A percentile compares a stretch with the other conserved stretches of the same genome.
These are phyloP conservation scores for Cataglyphis altisquamis DNA, from an alignment of 2,888 invertebrate genomes.

Conservation along the genomic window DNA sequence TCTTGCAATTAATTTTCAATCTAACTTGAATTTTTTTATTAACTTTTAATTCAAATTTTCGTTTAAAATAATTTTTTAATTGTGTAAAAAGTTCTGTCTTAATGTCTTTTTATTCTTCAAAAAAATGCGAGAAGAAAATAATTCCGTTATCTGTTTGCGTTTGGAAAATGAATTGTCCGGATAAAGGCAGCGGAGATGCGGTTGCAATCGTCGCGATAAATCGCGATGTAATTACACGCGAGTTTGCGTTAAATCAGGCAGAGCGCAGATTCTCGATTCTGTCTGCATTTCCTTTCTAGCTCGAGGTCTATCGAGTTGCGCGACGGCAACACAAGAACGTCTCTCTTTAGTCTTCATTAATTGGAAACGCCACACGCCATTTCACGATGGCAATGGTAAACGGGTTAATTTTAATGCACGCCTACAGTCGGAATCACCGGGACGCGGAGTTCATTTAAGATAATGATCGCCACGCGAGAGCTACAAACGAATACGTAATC, in stretches of 20 bases:
- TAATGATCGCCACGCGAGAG: conserved; percentile 31
- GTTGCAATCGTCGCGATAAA: conserved; percentile 64
- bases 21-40: background rate
- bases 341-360: conserved; percentile 59
- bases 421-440: conserved; percentile 23
- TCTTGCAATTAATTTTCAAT: background rate
- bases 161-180: background rate
- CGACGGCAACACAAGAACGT: conserved; percentile 15
- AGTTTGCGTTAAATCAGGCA: conserved; percentile 63
- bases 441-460: conserved; percentile 41
- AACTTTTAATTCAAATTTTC: background rate
- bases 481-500: conserved; percentile 36
- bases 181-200: conserved; percentile 9
- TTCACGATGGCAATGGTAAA: conserved; percentile 61
- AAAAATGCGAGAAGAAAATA: background rate
- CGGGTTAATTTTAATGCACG: conserved; percentile 59
- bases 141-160: background rate
- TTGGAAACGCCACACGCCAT: conserved; percentile 64
- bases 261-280: conserved; percentile 37
- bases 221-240: conserved; percentile 70
- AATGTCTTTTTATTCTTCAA: background rate
- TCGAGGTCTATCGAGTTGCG: conserved; percentile 27
- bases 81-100: background rate
- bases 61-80: background rate
- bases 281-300: conserved; percentile 54